These are phyloP conservation scores for Callyntrura guangdongensis DNA, from an alignment of 2,888 invertebrate species.

Conservation along the genomic window DNA sequence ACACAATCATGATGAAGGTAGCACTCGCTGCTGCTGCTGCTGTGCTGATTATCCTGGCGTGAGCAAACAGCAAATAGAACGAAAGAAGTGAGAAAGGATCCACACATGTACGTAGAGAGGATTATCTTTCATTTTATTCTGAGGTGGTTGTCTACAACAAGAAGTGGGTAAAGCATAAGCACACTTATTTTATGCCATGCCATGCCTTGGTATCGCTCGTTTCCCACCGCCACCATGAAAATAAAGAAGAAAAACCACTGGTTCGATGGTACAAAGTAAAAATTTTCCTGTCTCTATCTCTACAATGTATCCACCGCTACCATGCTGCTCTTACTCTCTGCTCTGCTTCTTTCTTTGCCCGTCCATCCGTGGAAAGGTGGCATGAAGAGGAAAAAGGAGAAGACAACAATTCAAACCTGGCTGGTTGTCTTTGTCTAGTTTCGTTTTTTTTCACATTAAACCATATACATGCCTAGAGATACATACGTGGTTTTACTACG, in stretches of 20 bases:
- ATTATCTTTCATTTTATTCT: constrained; percentile 19
- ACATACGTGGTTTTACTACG: neutral
- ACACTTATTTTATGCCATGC: constrained; percentile 56
- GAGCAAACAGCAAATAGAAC: constrained; percentile 31
- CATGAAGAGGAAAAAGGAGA: constrained; percentile 60
- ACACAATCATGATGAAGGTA: no score
- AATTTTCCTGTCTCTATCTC: neutral
- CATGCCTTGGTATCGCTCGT: constrained; percentile 65
- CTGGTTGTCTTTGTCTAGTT: constrained; percentile 64
- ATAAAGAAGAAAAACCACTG: constrained; percentile 57
- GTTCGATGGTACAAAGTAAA: neutral
- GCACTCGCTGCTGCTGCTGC: no score
- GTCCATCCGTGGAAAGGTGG: constrained; percentile 80
- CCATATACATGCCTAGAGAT: neutral
- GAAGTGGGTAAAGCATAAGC: constrained; percentile 9
- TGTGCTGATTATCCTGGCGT: constrained; percentile 10
- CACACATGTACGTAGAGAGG: neutral
- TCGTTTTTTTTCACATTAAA: constrained; percentile 52
- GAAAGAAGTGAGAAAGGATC: neutral
- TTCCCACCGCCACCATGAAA: constrained; percentile 67
- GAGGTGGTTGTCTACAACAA: neutral
- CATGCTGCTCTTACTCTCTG: constrained; percentile 50
- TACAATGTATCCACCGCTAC: neutral
- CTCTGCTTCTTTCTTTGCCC: constrained; percentile 78
- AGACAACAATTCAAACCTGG: constrained; percentile 66